phyloP scores from a whole-genome alignment of 2,797 vertebrate genomes.

The Squalus acanthias region DNA sequence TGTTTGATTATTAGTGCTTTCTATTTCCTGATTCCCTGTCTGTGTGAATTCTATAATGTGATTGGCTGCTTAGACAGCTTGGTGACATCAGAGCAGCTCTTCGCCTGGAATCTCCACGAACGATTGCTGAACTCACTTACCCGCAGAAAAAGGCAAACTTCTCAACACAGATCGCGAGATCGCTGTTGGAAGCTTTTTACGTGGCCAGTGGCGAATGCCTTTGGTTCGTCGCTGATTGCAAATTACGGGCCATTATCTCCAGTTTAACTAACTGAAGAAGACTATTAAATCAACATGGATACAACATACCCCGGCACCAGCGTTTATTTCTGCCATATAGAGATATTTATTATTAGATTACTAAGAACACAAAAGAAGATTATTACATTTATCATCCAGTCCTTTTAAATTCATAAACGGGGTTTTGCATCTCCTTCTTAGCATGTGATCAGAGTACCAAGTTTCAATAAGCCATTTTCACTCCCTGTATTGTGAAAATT shows the following conservation, averaged over 20 bases:
- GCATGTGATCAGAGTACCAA: background rate
- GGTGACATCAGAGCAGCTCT: too few relatives aligned
- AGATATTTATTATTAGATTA: background rate
- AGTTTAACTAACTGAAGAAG: background rate
- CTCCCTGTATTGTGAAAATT: background rate
- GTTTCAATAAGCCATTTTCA: background rate
- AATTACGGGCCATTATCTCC: background rate
- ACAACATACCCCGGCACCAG: background rate
- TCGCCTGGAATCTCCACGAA: too few relatives aligned
- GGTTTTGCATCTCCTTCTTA: background rate
- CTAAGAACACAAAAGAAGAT: background rate
- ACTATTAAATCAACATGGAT: background rate
- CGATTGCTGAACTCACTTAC: too few relatives aligned
- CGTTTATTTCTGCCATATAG: background rate
- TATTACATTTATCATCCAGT: background rate
- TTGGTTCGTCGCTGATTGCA: too few relatives aligned
- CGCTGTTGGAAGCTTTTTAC: too few relatives aligned
- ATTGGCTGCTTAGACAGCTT: too few relatives aligned
- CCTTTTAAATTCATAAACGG: slow-evolving; percentile 6
- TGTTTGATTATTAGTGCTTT: too few relatives aligned
- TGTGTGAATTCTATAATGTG: too few relatives aligned
- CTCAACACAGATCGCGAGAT: too few relatives aligned
- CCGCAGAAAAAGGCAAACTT: too few relatives aligned
- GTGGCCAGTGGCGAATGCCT: too few relatives aligned
- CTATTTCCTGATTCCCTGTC: too few relatives aligned